phyloP scores from a whole-genome alignment of 2,888 invertebrate species.

The Xylota segnis region DNA sequence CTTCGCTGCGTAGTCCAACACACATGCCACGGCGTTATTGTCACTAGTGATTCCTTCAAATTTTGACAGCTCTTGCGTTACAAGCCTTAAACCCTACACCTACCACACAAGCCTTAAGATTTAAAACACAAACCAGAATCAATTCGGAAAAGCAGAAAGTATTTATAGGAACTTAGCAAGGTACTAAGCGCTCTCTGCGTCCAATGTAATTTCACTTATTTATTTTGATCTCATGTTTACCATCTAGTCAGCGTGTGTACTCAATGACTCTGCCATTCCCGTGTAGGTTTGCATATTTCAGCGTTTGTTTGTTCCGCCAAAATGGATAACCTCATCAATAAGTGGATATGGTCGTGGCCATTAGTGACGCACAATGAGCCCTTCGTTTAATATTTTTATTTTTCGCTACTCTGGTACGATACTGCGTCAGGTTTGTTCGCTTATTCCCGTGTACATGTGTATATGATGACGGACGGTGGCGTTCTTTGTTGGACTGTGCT shows the following conservation, averaged over 20 bases:
- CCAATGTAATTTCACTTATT: slow-evolving; percentile 38
- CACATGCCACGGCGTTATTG: too few relatives aligned
- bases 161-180: slow-evolving; percentile 17
- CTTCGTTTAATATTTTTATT: slow-evolving; percentile 71
- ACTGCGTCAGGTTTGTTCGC: background rate
- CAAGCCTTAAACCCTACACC: background rate
- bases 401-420: slow-evolving; percentile 46
- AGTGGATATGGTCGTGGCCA: slow-evolving; percentile 70
- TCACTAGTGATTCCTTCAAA: too few relatives aligned
- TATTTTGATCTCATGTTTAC: slow-evolving; percentile 56
- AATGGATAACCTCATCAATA: slow-evolving; percentile 70
- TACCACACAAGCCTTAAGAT: background rate
- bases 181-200: background rate
- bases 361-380: slow-evolving; percentile 74
- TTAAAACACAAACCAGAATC: background rate
- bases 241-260: slow-evolving; percentile 43
- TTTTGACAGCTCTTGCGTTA: too few relatives aligned
- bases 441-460: background rate
- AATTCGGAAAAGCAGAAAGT: background rate
- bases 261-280: slow-evolving; percentile 34
- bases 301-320: slow-evolving; percentile 49
- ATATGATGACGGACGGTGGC: slow-evolving; percentile 39
- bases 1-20: too few relatives aligned
- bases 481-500: slow-evolving; percentile 47
- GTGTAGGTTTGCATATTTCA: slow-evolving; percentile 42